Evolutionary conservation across 2,797 vertebrate genomes (phyloP).

Genomic region (Echeneis naucrates): DNA sequence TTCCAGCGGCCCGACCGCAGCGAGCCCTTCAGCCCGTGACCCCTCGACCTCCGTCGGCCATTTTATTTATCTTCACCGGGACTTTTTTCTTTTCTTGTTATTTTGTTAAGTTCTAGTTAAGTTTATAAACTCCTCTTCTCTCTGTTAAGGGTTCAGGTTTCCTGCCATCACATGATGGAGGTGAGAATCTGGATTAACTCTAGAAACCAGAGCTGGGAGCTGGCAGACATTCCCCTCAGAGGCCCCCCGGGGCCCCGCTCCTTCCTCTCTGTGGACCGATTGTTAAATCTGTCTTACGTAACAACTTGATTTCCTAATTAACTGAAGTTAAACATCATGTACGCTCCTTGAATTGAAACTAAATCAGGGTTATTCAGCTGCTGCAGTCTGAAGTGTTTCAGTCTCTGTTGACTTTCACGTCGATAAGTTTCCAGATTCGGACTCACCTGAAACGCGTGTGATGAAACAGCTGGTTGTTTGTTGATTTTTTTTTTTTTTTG

Average conservation of each 20-base stretch:
- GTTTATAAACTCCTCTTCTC: background rate
- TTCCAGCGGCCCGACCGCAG: conserved; percentile 46
- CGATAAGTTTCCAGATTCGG: background rate
- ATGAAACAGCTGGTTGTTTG: background rate
- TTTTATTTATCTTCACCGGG: background rate
- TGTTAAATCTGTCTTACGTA: conserved; percentile 44
- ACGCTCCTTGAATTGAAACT: conserved; percentile 2
- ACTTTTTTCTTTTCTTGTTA: background rate
- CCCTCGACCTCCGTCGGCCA: conserved; percentile 28
- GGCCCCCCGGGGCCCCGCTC: conserved; percentile 6
- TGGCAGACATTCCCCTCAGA: conserved; percentile 38
- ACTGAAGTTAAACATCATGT: conserved; percentile 27
- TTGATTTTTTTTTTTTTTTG: background rate
- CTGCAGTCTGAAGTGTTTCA: background rate
- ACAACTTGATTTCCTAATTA: conserved; percentile 41
- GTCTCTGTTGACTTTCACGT: background rate
- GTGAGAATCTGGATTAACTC: conserved; percentile 56
- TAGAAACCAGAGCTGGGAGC: conserved; percentile 38
- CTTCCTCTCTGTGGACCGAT: conserved; percentile 20
- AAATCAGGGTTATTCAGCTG: background rate
- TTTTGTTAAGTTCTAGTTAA: conserved; percentile 1
- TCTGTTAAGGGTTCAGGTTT: conserved; percentile 13
- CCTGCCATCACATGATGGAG: conserved; percentile 48
- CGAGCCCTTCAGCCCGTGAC: conserved; percentile 20
- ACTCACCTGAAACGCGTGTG: background rate